Percentiles rank a stretch among this genome's conserved stretches.
Conservation (phyloP, 1,140 invertebrate genomes). For the Venturia canescens region DNA sequence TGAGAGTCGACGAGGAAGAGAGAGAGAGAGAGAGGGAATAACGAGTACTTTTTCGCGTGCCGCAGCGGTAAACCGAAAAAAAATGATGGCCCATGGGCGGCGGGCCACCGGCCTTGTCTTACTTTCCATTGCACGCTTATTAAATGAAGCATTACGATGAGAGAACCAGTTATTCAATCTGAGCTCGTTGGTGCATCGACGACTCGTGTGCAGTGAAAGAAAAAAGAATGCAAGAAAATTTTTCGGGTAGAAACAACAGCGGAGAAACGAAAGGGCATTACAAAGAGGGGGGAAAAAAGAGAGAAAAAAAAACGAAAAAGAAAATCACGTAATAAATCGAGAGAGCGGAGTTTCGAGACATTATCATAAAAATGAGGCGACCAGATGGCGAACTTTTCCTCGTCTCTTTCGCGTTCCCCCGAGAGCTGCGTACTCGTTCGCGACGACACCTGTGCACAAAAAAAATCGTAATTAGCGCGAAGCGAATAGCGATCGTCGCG, state of each 20-base stretch:
- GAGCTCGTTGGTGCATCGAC: constrained; percentile 22
- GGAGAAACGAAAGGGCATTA: neutral
- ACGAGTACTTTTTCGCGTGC: constrained; percentile 35
- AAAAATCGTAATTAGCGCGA: constrained; percentile 40
- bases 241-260: no score
- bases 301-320: neutral
- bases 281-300: no score
- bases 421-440: no score
- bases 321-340: neutral
- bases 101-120: constrained; percentile 30
- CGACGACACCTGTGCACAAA: constrained; percentile 3
- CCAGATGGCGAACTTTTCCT: constrained; percentile 42
- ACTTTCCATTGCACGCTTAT: constrained; percentile 38
- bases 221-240: neutral
- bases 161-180: constrained; percentile 41
- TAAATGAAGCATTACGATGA: constrained; percentile 16
- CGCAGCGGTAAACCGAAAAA: constrained; percentile 30
- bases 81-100: constrained; percentile 32
- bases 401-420: neutral
- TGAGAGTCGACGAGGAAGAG: neutral
- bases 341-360: constrained; percentile 24
- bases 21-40: constrained; percentile 8
- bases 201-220: neutral
- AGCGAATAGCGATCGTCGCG: constrained; percentile 8
- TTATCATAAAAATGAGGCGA: constrained; percentile 34